Conservation (phyloP, 2,888 invertebrate species). For the Leptinotarsa haldemani region DNA sequence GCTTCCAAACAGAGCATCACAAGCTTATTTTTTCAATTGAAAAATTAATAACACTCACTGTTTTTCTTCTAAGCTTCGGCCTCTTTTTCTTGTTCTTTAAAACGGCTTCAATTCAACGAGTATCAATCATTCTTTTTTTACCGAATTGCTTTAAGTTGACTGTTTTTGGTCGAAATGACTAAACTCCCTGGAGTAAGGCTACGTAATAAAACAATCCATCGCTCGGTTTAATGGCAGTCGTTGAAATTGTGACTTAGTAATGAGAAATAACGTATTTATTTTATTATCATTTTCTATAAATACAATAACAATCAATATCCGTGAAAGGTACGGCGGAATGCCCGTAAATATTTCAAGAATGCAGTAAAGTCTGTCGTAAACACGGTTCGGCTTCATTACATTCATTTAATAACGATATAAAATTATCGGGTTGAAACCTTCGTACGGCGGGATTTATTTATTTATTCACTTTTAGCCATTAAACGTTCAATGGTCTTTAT, state of each 20-base stretch:
- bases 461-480: conserved; percentile 22
- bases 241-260: conserved; percentile 14
- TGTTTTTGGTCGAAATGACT: neutral
- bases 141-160: neutral
- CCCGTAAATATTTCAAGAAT: conserved; percentile 35
- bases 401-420: conserved; percentile 39
- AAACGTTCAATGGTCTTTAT: conserved; percentile 25
- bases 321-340: conserved; percentile 28
- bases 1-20: too few species aligned
- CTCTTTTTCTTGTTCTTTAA: too few species aligned
- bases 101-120: too few species aligned
- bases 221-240: neutral
- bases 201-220: neutral
- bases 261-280: conserved; percentile 13
- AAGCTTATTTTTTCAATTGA: too few species aligned
- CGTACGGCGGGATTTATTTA: conserved; percentile 24
- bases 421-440: conserved; percentile 22
- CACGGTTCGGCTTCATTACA: conserved; percentile 37
- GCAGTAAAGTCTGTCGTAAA: conserved; percentile 32
- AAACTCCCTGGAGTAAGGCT: neutral
- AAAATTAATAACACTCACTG: too few species aligned
- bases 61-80: too few species aligned
- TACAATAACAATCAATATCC: conserved; percentile 29
- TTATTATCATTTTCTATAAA: conserved; percentile 18
- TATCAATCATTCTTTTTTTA: neutral